Percentiles rank a stretch among this genome's conserved stretches.
Evolutionary conservation across 2,797 vertebrate genomes (phyloP).

Genomic region (Tadarida brasiliensis): DNA sequence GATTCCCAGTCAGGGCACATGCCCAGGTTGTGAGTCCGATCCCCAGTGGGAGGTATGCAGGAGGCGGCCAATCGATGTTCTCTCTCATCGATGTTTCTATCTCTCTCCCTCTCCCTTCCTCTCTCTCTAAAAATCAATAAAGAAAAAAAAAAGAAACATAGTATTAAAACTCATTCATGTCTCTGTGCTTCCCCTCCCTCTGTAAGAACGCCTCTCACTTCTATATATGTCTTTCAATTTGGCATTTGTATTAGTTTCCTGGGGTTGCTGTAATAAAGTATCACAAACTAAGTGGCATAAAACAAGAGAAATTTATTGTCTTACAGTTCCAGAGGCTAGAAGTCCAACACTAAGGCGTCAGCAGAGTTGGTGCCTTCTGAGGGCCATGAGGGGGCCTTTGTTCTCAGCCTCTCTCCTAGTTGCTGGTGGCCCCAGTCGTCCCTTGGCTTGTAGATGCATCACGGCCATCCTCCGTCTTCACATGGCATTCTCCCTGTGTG

Average conservation of each 20-base stretch:
- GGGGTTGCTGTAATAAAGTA: neutral
- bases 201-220: neutral
- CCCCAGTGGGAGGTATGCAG: no score
- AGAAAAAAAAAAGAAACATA: neutral
- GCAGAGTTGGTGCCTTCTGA: neutral
- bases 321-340: neutral
- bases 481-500: no score
- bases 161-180: neutral
- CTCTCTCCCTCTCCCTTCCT: no score
- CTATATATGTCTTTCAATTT: neutral
- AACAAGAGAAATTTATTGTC: neutral
- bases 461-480: neutral
- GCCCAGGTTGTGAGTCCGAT: no score
- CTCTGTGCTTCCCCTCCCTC: neutral
- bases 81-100: no score
- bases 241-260: neutral
- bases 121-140: no score
- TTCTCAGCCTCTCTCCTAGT: neutral
- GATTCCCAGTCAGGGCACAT: no score
- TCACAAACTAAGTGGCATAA: neutral
- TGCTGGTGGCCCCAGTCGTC: neutral
- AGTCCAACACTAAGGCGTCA: neutral
- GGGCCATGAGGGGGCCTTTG: neutral
- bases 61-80: no score
- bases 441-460: neutral